Evolutionary conservation across 2,113 vertebrate genomes (phyloP), one percentile per base, ranked within the genome.

Genomic region (Cynocephalus volans): DNA sequence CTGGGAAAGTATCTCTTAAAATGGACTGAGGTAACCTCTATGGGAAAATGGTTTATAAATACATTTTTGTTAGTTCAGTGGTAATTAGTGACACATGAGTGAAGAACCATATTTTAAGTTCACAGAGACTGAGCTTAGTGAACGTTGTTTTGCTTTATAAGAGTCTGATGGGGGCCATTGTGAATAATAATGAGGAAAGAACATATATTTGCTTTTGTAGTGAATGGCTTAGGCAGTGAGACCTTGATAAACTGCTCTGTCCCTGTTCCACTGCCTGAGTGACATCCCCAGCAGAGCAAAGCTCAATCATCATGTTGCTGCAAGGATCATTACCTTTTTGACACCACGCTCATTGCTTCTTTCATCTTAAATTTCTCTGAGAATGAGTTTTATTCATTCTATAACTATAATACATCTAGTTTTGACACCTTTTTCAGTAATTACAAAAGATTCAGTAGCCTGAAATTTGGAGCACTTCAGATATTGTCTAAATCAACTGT

Each of bases 31-130:
- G 48, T 95, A 95, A 86, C 8, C 56, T 95, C 54, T 65, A 33
- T 36, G 92, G 97, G 86, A 90, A 98, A 93, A 93, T 98, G 83
- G 70, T 95, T 98, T 98, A 94, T 98, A 98, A 96, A 97, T 73
- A 85, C 36, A 95, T 81, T 96, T 98, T 96, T 0, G 1, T 97
- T 98, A 89, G 87, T 97, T 97, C 0, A 60, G 0, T 91, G 92
- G 90, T 96, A 97, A 98, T 98, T 98, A 98, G 95, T 97, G 97
- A 97, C 96, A 97, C 97, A 97, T 97, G 96, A 97, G 94, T 98
- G 96, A 98, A 98, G 77, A 97, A 54, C 95, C 72, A 89, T 96
- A 95, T 97, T 97, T 98, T 97, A 97, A 97, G 95, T 97, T 96
- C 86, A 98, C 95, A 87, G 94, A 81, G 90, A 89, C 76, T 97